These are phyloP conservation scores for Drosophila anomelani DNA, from an alignment of 2,888 invertebrate species.

Conservation along the genomic window DNA sequence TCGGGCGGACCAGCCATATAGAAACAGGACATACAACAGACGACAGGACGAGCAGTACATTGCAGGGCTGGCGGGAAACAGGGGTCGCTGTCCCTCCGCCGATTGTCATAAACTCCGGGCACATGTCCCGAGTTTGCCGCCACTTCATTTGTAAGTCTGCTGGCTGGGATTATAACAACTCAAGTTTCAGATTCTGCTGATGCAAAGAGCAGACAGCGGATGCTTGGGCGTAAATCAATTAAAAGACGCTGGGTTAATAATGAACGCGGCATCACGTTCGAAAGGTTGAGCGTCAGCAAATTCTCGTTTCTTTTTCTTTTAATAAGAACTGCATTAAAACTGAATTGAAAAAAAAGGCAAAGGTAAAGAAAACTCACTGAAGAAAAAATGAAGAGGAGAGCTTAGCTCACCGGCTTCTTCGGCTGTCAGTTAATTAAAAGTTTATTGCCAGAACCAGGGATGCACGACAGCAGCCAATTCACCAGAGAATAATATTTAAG, in stretches of 20 bases:
- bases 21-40: slow-evolving; percentile 21
- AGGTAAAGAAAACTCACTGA: slow-evolving; percentile 14
- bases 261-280: slow-evolving; percentile 21
- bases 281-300: slow-evolving; percentile 38
- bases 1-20: slow-evolving; percentile 19
- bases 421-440: slow-evolving; percentile 55
- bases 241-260: slow-evolving; percentile 55
- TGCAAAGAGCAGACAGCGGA: slow-evolving; percentile 5
- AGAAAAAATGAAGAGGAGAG: slow-evolving; percentile 22
- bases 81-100: slow-evolving; percentile 63
- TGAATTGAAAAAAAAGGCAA: slow-evolving; percentile 32
- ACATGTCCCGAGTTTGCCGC: slow-evolving; percentile 54
- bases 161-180: slow-evolving; percentile 35
- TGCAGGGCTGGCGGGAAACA: slow-evolving; percentile 20
- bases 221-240: slow-evolving; percentile 61
- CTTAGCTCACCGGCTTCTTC: slow-evolving; percentile 35
- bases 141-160: slow-evolving; percentile 69
- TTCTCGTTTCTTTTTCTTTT: slow-evolving; percentile 22
- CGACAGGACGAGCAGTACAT: slow-evolving; percentile 2
- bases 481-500: neutral
- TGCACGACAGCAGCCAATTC: neutral
- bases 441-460: slow-evolving; percentile 43
- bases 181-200: slow-evolving; percentile 23
- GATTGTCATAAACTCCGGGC: slow-evolving; percentile 73
- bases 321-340: slow-evolving; percentile 57